Evolutionary conservation across 2,888 invertebrate species (phyloP).

Genomic region (Sesamia inferens): DNA sequence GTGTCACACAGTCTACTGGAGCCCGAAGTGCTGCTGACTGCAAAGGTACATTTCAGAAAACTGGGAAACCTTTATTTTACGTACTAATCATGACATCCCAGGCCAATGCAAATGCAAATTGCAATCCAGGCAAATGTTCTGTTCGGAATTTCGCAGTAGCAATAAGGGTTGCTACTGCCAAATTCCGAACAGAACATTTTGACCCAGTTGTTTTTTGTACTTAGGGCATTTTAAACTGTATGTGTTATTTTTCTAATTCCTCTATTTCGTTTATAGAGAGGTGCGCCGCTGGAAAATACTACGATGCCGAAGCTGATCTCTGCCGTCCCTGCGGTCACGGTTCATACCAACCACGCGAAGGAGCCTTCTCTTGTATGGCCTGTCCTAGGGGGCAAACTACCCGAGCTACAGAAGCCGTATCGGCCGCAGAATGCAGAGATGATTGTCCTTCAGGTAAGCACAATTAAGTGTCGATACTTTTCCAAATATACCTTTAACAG

Average conservation of each 20-base stretch:
- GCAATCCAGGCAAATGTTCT: too few relatives aligned
- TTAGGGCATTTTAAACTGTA: background rate
- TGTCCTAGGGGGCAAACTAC: constrained; percentile 98
- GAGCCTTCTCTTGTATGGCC: constrained; percentile 96
- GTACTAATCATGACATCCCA: background rate
- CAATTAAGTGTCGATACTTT: background rate
- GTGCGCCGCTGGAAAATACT: constrained; percentile 98
- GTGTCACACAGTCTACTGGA: constrained; percentile 96
- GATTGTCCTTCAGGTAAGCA: constrained; percentile 93
- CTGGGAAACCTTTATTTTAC: background rate
- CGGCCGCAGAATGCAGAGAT: constrained; percentile 96
- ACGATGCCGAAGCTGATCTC: constrained; percentile 96
- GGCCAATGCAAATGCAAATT: too few relatives aligned
- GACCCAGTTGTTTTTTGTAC: background rate
- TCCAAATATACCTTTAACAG: background rate
- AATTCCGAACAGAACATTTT: background rate
- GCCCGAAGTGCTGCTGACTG: constrained; percentile 97
- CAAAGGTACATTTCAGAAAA: constrained; percentile 90
- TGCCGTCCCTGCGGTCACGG: constrained; percentile 98
- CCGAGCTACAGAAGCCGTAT: constrained; percentile 96
- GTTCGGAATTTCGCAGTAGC: too few relatives aligned
- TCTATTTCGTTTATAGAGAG: constrained; percentile 90
- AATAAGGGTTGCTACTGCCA: background rate
- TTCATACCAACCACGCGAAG: constrained; percentile 97
- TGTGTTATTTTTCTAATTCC: background rate